Evolutionary conservation across 1,140 invertebrate genomes (phyloP).

Genomic region (Olivierus martensii): DNA sequence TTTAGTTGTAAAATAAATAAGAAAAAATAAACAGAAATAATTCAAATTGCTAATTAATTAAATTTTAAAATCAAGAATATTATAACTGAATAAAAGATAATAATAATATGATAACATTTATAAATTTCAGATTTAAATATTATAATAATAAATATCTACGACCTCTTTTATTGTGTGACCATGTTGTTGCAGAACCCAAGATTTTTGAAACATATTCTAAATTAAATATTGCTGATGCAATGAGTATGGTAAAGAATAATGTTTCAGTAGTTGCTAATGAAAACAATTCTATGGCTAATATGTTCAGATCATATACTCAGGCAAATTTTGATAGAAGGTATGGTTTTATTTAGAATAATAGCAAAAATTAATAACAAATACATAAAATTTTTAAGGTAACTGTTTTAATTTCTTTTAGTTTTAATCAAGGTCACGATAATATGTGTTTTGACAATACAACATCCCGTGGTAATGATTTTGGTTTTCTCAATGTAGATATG

Average conservation of each 20-base stretch:
- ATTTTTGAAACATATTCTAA: slow-evolving; percentile 90
- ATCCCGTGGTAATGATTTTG: too few species aligned
- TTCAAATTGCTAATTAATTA: too few species aligned
- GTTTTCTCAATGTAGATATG: slow-evolving; percentile 45
- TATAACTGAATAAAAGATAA: too few species aligned
- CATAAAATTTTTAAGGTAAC: too few species aligned
- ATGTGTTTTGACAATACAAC: too few species aligned
- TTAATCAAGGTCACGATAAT: too few species aligned
- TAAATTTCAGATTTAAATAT: slow-evolving; percentile 52
- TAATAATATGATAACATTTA: not conserved
- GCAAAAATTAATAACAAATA: too few species aligned
- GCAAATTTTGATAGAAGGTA: slow-evolving; percentile 22
- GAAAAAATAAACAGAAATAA: too few species aligned
- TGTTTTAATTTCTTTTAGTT: too few species aligned
- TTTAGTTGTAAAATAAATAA: too few species aligned
- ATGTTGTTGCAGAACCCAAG: slow-evolving; percentile 59
- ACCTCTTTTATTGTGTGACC: slow-evolving; percentile 66
- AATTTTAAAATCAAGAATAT: too few species aligned
- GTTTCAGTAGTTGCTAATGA: not conserved
- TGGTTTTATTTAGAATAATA: too few species aligned
- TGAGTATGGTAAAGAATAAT: slow-evolving; percentile 56
- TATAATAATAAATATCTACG: slow-evolving; percentile 88
- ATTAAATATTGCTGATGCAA: slow-evolving; percentile 81
- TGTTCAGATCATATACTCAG: slow-evolving; percentile 64
- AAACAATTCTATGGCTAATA: slow-evolving; percentile 62